Conservation (phyloP, 1,140 invertebrate species). For the Acromyrmex echinatior region DNA sequence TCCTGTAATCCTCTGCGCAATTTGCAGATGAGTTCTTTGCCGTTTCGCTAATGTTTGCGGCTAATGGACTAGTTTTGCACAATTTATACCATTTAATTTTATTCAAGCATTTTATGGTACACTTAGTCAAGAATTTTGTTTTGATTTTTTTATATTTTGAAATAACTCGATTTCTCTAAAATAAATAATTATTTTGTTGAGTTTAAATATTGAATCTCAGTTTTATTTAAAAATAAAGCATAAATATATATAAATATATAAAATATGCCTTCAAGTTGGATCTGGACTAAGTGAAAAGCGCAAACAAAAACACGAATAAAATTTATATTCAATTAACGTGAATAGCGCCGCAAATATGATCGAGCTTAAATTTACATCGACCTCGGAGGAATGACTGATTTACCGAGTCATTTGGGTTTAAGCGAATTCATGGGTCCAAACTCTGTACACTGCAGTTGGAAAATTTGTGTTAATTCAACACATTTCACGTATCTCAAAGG, state of each 20-base stretch:
- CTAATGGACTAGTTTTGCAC: conserved; percentile 22
- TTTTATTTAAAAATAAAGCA: background rate
- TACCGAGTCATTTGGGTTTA: conserved; percentile 5
- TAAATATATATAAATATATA: background rate
- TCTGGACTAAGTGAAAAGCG: background rate
- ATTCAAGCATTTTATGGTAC: background rate
- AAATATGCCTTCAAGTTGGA: background rate
- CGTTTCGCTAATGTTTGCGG: background rate
- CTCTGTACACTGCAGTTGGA: background rate
- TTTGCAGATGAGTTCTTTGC: background rate
- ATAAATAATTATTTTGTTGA: background rate
- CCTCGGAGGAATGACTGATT: conserved; percentile 12
- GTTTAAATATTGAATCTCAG: background rate
- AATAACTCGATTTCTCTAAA: conserved; percentile 14
- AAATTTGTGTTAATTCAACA: too few species aligned
- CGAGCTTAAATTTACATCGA: conserved; percentile 19
- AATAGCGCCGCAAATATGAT: conserved; percentile 2
- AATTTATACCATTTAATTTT: conserved; percentile 16
- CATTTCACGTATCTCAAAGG: too few species aligned
- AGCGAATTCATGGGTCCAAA: background rate
- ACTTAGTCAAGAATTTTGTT: background rate
- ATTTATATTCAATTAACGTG: background rate
- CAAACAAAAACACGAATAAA: conserved; percentile 27
- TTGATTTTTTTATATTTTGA: background rate
- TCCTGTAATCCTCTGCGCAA: conserved; percentile 22